These are phyloP conservation scores for Frankliniella intonsa DNA, from an alignment of 2,888 invertebrate species.

Conservation along the genomic window DNA sequence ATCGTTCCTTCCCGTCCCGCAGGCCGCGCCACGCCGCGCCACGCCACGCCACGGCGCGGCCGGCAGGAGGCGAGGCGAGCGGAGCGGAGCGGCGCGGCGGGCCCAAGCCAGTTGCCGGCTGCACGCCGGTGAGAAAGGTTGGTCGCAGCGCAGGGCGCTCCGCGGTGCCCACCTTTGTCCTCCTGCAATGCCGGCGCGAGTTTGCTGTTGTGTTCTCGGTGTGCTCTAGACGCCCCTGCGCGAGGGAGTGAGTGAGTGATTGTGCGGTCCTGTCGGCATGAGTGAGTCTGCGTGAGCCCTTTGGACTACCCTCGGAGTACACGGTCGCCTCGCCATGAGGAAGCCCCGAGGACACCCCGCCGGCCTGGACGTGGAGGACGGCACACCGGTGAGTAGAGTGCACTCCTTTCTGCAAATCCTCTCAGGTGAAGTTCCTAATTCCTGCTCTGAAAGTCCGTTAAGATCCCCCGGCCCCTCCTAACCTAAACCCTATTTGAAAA, in stretches of 20 bases:
- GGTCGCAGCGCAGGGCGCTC: neutral
- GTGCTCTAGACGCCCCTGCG: neutral
- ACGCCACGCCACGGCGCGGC: neutral
- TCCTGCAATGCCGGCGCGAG: neutral
- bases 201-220: neutral
- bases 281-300: no score
- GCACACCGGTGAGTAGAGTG: neutral
- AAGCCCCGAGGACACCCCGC: conserved; percentile 10
- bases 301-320: no score
- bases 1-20: neutral
- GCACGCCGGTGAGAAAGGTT: neutral
- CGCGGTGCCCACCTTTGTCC: neutral
- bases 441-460: no score
- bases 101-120: neutral
- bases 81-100: no score
- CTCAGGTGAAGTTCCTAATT: no score
- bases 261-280: no score
- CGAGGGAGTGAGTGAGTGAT: no score
- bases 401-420: no score
- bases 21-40: neutral
- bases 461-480: no score
- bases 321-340: neutral
- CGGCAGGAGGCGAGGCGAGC: no score
- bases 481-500: no score
- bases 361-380: conserved; percentile 11